Percentiles rank a stretch among this genome's conserved stretches.
These are phyloP conservation scores for Syngnathus typhle DNA, from an alignment of 2,113 vertebrate genomes.

Conservation along the genomic window DNA sequence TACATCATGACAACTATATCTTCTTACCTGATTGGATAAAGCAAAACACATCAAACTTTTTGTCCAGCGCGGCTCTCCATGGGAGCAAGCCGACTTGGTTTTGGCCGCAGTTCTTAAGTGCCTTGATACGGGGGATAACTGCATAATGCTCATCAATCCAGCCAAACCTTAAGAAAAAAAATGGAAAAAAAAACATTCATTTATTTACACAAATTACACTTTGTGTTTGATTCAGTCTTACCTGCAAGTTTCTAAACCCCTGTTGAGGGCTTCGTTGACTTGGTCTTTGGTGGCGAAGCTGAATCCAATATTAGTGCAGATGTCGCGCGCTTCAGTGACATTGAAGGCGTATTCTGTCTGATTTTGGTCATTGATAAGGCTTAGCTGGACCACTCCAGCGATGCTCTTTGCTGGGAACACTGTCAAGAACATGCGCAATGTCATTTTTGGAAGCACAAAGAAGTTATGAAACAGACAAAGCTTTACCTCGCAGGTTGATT, in stretches of 20 bases:
- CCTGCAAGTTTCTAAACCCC: conserved; percentile 87
- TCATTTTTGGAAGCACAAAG: neutral
- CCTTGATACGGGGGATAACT: conserved; percentile 75
- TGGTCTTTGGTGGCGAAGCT: conserved; percentile 74
- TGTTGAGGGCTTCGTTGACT: conserved; percentile 64
- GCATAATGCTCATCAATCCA: conserved; percentile 78
- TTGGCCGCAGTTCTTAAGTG: conserved; percentile 74
- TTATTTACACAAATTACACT: neutral
- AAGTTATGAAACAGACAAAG: neutral
- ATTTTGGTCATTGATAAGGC: conserved; percentile 11
- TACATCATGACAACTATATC: neutral
- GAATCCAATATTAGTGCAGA: conserved; percentile 70
- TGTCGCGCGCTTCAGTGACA: conserved; percentile 68
- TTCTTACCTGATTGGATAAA: conserved; percentile 80
- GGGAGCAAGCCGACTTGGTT: conserved; percentile 68
- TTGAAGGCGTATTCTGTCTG: conserved; percentile 53
- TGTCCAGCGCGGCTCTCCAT: conserved; percentile 52
- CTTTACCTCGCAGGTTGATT: conserved; percentile 43
- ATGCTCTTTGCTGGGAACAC: conserved; percentile 67
- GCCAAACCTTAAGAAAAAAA: conserved; percentile 71
- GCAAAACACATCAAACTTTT: conserved; percentile 73
- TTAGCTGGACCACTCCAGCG: conserved; percentile 70
- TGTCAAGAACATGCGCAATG: conserved; percentile 20
- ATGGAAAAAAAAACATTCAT: neutral
- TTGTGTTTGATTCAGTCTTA: conserved; percentile 39